A percentile compares a stretch with the other conserved stretches of the same genome.
These are phyloP conservation scores for Callipepla squamata DNA, from an alignment of 2,113 vertebrate species.

Conservation along the genomic window DNA sequence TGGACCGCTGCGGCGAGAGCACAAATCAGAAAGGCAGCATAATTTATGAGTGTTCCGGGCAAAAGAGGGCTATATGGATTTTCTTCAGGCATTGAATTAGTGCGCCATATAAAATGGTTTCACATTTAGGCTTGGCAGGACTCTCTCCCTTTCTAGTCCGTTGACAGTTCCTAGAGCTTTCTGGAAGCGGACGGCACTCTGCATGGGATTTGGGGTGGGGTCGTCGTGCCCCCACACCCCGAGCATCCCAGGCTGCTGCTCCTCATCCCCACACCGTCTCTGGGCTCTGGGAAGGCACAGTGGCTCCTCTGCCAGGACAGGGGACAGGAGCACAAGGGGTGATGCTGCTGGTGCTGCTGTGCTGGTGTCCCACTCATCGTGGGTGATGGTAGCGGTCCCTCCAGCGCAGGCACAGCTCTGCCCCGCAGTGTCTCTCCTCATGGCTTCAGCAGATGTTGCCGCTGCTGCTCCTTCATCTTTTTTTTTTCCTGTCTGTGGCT, in stretches of 20 bases:
- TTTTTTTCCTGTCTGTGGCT: not conserved
- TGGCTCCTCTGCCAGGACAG: rapidly evolving
- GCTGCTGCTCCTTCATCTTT: not conserved
- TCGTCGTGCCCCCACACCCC: not conserved
- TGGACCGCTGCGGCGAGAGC: slow-evolving; percentile 47
- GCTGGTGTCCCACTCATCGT: not conserved
- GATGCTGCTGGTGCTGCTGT: not conserved
- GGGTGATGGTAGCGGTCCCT: slow-evolving; percentile 15
- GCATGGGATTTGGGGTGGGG: not conserved
- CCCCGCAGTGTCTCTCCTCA: slow-evolving; percentile 62
- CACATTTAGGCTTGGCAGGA: slow-evolving; percentile 69
- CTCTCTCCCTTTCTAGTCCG: slow-evolving; percentile 21
- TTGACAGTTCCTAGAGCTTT: slow-evolving; percentile 39
- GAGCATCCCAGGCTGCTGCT: not conserved
- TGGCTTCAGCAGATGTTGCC: slow-evolving; percentile 67
- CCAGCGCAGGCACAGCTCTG: not conserved
- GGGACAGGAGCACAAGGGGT: not conserved
- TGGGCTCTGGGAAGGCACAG: not conserved
- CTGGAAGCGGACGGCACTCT: not conserved
- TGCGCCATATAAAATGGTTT: slow-evolving; percentile 69
- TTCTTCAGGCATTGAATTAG: slow-evolving; percentile 73
- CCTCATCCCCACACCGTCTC: not conserved
- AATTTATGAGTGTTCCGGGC: slow-evolving; percentile 78
- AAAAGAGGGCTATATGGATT: slow-evolving; percentile 73
- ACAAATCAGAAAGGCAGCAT: slow-evolving; percentile 53